phyloP scores from a whole-genome alignment of 2,797 vertebrate genomes.

The Lagodon rhomboides region DNA sequence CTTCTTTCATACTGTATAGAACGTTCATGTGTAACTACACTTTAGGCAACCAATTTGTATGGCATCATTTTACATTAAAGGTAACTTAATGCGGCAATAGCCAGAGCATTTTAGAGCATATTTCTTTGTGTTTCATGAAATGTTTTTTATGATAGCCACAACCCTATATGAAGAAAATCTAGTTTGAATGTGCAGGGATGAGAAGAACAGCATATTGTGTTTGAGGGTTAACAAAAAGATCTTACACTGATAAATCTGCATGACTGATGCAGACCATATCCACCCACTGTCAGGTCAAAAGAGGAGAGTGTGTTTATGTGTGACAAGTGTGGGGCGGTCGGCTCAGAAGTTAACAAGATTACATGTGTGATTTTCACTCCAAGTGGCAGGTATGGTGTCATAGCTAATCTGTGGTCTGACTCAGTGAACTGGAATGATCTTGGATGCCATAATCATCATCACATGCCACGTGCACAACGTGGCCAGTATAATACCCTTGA shows the following conservation, averaged over 20 bases:
- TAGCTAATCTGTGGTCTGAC: conserved; percentile 22
- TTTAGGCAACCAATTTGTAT: conserved; percentile 47
- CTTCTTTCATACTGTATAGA: conserved; percentile 31
- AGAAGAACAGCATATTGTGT: neutral
- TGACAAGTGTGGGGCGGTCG: neutral
- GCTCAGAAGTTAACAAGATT: conserved; percentile 46
- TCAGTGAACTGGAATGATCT: neutral
- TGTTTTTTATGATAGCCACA: neutral
- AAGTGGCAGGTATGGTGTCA: conserved; percentile 7
- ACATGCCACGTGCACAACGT: neutral
- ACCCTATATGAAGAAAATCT: neutral
- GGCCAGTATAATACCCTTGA: neutral
- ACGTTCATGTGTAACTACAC: conserved; percentile 33
- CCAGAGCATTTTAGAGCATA: conserved; percentile 1
- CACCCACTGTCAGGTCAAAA: neutral
- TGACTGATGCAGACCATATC: neutral
- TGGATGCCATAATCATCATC: neutral
- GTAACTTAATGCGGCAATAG: conserved; percentile 39
- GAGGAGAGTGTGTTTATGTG: conserved; percentile 17
- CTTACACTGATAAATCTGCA: neutral
- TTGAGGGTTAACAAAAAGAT: neutral
- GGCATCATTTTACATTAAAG: conserved; percentile 72
- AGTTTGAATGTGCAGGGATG: neutral
- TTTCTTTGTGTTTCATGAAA: conserved; percentile 26
- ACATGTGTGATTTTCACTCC: conserved; percentile 15